These are phyloP conservation scores for Silurus aristotelis DNA, from an alignment of 2,797 vertebrate genomes.

Conservation along the genomic window DNA sequence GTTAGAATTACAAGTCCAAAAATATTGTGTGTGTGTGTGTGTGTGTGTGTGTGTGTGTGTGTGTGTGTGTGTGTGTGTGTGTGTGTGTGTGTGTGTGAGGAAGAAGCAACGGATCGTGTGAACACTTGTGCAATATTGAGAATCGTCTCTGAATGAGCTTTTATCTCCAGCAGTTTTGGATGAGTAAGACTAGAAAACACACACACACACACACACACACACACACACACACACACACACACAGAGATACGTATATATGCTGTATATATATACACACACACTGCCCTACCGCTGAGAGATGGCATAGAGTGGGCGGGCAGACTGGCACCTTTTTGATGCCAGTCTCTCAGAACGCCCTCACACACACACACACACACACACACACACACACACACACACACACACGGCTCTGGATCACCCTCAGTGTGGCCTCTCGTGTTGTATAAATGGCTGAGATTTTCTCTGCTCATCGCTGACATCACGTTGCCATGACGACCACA, in stretches of 20 bases:
- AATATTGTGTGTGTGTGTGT: background rate
- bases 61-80: background rate
- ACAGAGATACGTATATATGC: background rate
- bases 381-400: constrained; percentile 36
- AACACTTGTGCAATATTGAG: background rate
- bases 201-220: background rate
- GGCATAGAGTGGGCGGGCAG: constrained; percentile 51
- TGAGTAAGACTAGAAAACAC: constrained; percentile 41
- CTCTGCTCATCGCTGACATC: constrained; percentile 19
- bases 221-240: background rate
- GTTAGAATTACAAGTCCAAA: background rate
- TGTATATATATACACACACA: background rate
- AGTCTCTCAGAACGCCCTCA: constrained; percentile 44
- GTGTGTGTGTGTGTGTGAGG: background rate
- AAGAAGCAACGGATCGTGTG: background rate
- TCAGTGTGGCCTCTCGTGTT: constrained; percentile 26
- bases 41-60: background rate
- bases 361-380: constrained; percentile 15
- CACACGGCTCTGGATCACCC: constrained; percentile 19
- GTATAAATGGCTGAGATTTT: constrained; percentile 31
- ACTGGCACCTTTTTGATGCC: constrained; percentile 58
- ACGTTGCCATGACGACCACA: constrained; percentile 33
- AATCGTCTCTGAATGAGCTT: constrained; percentile 45
- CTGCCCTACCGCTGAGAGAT: constrained; percentile 37
- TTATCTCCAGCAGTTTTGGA: constrained; percentile 49